Conservation (phyloP, 2,888 invertebrate genomes). For the Omphaloscelis lunosa region DNA sequence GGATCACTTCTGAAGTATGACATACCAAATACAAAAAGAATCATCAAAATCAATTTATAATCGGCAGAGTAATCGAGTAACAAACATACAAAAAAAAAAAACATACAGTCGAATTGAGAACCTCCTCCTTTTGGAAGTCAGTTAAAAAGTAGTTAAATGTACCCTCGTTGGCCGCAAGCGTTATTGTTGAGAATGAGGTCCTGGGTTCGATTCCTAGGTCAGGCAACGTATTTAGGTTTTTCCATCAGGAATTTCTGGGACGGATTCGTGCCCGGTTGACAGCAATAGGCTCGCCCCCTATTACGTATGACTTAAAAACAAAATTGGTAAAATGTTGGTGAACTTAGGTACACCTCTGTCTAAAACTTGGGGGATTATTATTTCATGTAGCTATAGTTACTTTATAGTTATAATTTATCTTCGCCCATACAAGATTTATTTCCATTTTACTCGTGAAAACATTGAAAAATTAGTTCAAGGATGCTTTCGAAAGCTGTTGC, state of each 20-base stretch:
- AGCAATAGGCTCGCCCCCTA: not conserved
- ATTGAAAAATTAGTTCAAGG: constrained; percentile 15
- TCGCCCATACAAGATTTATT: not conserved
- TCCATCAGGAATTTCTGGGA: not conserved
- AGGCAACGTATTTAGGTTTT: not conserved
- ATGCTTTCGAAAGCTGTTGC: not conserved
- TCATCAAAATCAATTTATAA: too few species aligned
- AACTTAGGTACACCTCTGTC: not conserved
- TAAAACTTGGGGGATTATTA: too few species aligned
- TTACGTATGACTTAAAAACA: too few species aligned
- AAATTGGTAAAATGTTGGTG: too few species aligned
- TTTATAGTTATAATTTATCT: not conserved
- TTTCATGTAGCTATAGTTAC: too few species aligned
- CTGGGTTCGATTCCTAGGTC: not conserved
- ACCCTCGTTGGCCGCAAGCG: not conserved
- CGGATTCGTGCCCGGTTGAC: not conserved
- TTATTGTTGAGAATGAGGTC: not conserved
- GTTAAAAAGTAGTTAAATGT: not conserved
- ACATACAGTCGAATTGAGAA: too few species aligned
- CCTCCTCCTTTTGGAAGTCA: too few species aligned
- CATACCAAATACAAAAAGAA: too few species aligned
- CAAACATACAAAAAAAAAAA: too few species aligned
- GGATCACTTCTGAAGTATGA: too few species aligned
- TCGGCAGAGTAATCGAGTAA: too few species aligned
- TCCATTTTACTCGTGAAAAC: not conserved